Conservation (phyloP, 2,888 invertebrate species). For the Drosophila incognita region DNA sequence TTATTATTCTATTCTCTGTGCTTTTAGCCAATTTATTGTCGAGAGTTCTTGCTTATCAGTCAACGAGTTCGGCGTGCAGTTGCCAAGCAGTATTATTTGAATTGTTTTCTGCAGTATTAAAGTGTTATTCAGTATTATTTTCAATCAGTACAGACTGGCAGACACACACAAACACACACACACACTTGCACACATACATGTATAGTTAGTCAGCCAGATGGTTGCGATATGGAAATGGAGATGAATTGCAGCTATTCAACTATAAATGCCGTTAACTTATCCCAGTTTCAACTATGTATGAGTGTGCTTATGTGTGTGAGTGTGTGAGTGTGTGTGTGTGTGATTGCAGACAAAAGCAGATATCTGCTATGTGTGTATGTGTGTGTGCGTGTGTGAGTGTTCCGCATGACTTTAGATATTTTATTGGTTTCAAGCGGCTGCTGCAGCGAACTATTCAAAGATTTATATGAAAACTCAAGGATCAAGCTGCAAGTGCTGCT, state of each 20-base stretch:
- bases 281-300: slow-evolving; percentile 10
- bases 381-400: slow-evolving; percentile 11
- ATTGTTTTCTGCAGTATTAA: not conserved
- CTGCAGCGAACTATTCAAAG: slow-evolving; percentile 59
- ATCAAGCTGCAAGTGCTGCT: slow-evolving; percentile 63
- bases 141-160: slow-evolving; percentile 31
- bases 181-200: not conserved
- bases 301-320: slow-evolving; percentile 1
- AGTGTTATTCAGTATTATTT: slow-evolving; percentile 37
- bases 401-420: slow-evolving; percentile 55
- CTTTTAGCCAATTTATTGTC: not conserved
- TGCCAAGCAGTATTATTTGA: slow-evolving; percentile 3
- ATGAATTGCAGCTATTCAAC: slow-evolving; percentile 57
- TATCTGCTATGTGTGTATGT: slow-evolving; percentile 15
- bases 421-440: slow-evolving; percentile 53
- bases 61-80: not conserved
- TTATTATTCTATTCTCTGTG: not conserved
- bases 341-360: slow-evolving; percentile 43
- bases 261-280: slow-evolving; percentile 54
- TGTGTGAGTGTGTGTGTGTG: slow-evolving; percentile 2
- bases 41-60: not conserved
- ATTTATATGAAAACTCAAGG: slow-evolving; percentile 73
- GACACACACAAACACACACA: not conserved
- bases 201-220: slow-evolving; percentile 33
- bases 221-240: slow-evolving; percentile 49